Conservation (phyloP, 2,113 vertebrate genomes). For the Heloderma charlesbogerti region DNA sequence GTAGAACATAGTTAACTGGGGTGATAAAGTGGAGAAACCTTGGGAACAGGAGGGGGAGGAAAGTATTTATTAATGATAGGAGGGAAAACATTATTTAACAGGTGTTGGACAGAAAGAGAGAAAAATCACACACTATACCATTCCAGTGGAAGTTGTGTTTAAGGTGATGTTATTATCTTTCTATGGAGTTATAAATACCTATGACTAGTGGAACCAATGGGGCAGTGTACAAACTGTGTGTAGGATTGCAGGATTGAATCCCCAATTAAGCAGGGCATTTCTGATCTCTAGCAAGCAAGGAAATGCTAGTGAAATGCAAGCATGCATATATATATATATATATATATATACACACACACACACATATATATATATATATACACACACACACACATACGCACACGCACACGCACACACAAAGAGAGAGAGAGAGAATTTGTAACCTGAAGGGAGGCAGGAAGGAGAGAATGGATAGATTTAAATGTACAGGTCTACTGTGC, state of each 20-base stretch:
- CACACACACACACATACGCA: too few relatives aligned
- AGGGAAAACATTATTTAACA: slow-evolving; percentile 57
- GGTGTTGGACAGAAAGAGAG: neutral
- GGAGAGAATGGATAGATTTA: neutral
- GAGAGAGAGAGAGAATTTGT: neutral
- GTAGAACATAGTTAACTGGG: slow-evolving; percentile 68
- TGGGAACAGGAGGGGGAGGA: slow-evolving; percentile 39
- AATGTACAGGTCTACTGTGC: slow-evolving; percentile 44
- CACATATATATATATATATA: too few relatives aligned
- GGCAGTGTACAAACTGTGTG: neutral
- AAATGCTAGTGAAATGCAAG: neutral
- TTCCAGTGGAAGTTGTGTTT: slow-evolving; percentile 49
- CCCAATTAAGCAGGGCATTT: slow-evolving; percentile 61
- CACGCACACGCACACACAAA: too few relatives aligned
- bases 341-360: too few relatives aligned
- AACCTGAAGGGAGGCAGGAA: neutral
- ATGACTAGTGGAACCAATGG: neutral
- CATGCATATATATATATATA: neutral
- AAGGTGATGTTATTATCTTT: neutral
- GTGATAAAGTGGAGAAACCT: slow-evolving; percentile 72
- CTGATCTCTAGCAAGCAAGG: slow-evolving; percentile 54
- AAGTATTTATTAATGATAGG: slow-evolving; percentile 34
- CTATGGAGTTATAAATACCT: neutral
- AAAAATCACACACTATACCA: neutral
- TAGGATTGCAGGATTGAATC: neutral